These are phyloP conservation scores for Petrocephalus sullivani DNA, from an alignment of 2,797 vertebrate genomes.

Conservation along the genomic window DNA sequence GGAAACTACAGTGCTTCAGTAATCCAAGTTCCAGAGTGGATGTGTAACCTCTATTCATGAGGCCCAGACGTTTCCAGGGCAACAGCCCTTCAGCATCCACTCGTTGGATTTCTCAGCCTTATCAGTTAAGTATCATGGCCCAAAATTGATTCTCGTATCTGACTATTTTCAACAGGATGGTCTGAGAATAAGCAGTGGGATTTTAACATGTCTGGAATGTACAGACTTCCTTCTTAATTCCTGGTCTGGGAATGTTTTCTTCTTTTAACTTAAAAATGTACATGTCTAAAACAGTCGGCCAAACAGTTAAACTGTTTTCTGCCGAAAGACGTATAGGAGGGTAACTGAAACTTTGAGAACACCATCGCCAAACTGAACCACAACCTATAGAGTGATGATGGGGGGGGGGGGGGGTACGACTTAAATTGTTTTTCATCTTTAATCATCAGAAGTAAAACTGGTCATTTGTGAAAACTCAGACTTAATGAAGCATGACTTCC, in stretches of 20 bases:
- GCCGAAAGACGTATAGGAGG: neutral
- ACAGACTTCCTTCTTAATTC: constrained; percentile 27
- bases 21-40: constrained; percentile 49
- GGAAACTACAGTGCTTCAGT: constrained; percentile 53
- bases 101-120: constrained; percentile 15
- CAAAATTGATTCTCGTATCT: constrained; percentile 27
- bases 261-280: neutral
- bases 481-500: constrained; percentile 42
- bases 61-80: constrained; percentile 45
- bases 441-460: neutral
- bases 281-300: neutral
- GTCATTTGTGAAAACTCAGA: neutral
- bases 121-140: constrained; percentile 12
- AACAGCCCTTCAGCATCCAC: constrained; percentile 29
- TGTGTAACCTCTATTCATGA: constrained; percentile 49
- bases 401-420: neutral
- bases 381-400: neutral
- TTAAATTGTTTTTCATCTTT: neutral
- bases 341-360: neutral
- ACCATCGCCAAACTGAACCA: neutral
- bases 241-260: neutral
- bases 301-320: neutral
- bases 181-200: constrained; percentile 38
- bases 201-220: constrained; percentile 35
- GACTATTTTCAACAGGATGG: constrained; percentile 42